Evolutionary conservation across 1,140 invertebrate species (phyloP).

Genomic region (Drosophila kohkoa): DNA sequence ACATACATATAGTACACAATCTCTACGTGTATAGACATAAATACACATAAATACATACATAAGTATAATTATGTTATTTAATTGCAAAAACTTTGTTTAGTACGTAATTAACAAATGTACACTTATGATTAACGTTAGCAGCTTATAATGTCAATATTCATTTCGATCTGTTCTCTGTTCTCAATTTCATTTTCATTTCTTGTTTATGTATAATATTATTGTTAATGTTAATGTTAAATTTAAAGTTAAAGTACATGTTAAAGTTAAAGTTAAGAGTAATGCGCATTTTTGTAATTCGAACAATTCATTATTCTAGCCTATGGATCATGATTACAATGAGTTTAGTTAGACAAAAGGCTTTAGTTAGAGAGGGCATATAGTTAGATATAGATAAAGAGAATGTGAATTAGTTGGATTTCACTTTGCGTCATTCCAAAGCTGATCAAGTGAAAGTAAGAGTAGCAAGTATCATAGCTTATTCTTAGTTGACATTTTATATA

Average conservation of each 20-base stretch:
- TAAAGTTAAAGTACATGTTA: conserved; percentile 45
- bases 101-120: conserved; percentile 78
- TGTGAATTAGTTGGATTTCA: conserved; percentile 10
- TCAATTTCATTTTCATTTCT: neutral
- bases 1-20: conserved; percentile 53
- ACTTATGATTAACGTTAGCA: conserved; percentile 72
- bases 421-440: conserved; percentile 1
- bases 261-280: conserved; percentile 32
- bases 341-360: conserved; percentile 24
- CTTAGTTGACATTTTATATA: conserved; percentile 54
- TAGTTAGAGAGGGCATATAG: conserved; percentile 24
- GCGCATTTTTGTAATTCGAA: conserved; percentile 52
- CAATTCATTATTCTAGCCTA: conserved; percentile 80
- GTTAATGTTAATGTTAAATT: conserved; percentile 12
- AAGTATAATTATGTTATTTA: conserved; percentile 49
- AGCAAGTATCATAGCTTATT: conserved; percentile 24
- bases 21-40: conserved; percentile 52
- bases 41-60: conserved; percentile 63
- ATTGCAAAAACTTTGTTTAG: conserved; percentile 65
- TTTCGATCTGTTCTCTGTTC: conserved; percentile 5
- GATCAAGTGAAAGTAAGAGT: neutral
- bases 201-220: neutral
- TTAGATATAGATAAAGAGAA: conserved; percentile 25
- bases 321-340: conserved; percentile 33
- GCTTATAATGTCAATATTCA: conserved; percentile 43